Evolutionary conservation across 2,797 vertebrate species (phyloP), one percentile per base, ranked within the genome.

Genomic region (Gobionotothen gibberifrons): DNA sequence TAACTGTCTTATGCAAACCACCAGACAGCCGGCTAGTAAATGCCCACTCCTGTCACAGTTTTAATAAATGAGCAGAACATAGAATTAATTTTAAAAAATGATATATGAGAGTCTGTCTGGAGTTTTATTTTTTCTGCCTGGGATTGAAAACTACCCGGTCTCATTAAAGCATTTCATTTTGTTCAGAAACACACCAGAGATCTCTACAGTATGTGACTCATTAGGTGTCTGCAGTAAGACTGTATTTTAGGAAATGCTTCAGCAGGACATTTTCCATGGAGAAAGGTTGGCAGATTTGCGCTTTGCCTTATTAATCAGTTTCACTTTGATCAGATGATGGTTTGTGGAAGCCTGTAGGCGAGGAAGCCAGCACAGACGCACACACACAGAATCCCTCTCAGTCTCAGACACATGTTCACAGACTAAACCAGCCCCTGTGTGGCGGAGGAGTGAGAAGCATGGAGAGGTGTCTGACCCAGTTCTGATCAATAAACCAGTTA

Each of bases 401-500:
- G 59, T 82, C 67, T 78, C 64, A 79, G 58, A 72, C 69, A 62
- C 63, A 61, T 71, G 67, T 65, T 57, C 52, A 16, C 65, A 81
- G 74, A 71, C 78, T 64, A 5, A 36, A 69, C 85, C 78, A 87
- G 79, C 74, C 51, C 65, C 72, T 85, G 78, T 75, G 61, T 60
- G 64, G 66, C 49, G 61, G 76, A 32, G 66, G 69, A 78, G 64
- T 78, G 67, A 76, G 75, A n/a, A 66, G 72, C 7, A 17, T 69
- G 72, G 69, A 74, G 79, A 84, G 73, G 84, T 44, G 13, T 69
- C 74, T 92, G 90, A 93, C 90, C 87, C 87, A 89, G 8, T 90
- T 92, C 72, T 88, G 75, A 79, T 79, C 81, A 76, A 19, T 81
- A 70, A 83, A 78, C 76, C 73, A 43, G 67, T 48, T 22, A 22